These are phyloP conservation scores for Heliconius ethilla DNA, from an alignment of 2,888 invertebrate genomes.

Conservation along the genomic window DNA sequence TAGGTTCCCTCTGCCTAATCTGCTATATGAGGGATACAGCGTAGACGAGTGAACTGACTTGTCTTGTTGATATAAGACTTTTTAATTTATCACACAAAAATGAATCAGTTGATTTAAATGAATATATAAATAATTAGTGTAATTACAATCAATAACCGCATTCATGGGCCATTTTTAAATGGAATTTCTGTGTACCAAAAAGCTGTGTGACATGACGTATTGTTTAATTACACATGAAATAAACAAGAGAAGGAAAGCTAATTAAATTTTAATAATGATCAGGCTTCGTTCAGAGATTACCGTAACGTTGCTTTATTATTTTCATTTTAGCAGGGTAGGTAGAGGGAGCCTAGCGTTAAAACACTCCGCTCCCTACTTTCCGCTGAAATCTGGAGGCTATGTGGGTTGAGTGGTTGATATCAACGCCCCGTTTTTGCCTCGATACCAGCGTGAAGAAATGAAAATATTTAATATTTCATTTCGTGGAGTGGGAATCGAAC, in stretches of 20 bases:
- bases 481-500: no score
- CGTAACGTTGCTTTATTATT: background rate
- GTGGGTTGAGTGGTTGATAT: no score
- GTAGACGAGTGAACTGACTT: no score
- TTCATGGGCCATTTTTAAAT: background rate
- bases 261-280: conserved; percentile 30
- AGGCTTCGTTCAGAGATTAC: background rate
- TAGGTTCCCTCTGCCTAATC: background rate
- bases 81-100: no score
- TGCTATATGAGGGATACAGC: background rate
- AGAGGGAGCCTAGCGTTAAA: no score
- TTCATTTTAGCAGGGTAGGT: no score
- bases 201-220: conserved; percentile 6
- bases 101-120: background rate
- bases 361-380: no score
- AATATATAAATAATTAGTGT: background rate
- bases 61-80: no score
- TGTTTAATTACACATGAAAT: conserved; percentile 31
- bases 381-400: no score
- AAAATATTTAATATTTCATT: no score
- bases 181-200: conserved; percentile 6
- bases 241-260: conserved; percentile 19
- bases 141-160: background rate
- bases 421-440: no score
- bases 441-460: no score